These are phyloP conservation scores for Leuciscus waleckii DNA, from an alignment of 2,797 vertebrate species.

Conservation along the genomic window DNA sequence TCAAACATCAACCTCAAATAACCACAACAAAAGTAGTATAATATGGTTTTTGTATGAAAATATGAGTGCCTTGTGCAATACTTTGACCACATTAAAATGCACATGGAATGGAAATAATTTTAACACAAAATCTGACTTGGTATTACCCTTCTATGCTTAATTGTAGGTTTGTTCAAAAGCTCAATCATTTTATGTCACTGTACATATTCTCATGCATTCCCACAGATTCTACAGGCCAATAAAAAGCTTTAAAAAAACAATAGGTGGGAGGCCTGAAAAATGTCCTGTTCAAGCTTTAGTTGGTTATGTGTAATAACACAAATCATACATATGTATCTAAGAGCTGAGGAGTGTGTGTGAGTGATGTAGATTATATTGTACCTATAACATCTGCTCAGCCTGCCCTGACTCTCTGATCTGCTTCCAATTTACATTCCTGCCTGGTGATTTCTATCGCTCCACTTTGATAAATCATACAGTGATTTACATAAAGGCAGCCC, in stretches of 20 bases:
- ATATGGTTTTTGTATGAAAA: not conserved
- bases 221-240: slow-evolving; percentile 11
- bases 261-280: slow-evolving; percentile 12
- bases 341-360: slow-evolving; percentile 33
- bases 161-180: not conserved
- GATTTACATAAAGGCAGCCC: slow-evolving; percentile 66
- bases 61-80: not conserved
- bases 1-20: not conserved
- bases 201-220: slow-evolving; percentile 22
- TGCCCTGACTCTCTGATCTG: slow-evolving; percentile 75
- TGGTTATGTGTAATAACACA: slow-evolving; percentile 24
- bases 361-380: slow-evolving; percentile 75
- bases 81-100: slow-evolving; percentile 36
- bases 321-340: slow-evolving; percentile 55
- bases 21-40: not conserved
- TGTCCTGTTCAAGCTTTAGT: slow-evolving; percentile 4
- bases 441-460: slow-evolving; percentile 74
- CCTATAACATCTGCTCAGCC: slow-evolving; percentile 77
- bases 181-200: not conserved
- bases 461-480: slow-evolving; percentile 70
- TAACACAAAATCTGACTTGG: not conserved
- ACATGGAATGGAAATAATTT: slow-evolving; percentile 31
- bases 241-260: not conserved
- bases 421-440: slow-evolving; percentile 84
- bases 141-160: not conserved